Conservation (phyloP, 2,113 vertebrate species). For the Cathartes aura region DNA sequence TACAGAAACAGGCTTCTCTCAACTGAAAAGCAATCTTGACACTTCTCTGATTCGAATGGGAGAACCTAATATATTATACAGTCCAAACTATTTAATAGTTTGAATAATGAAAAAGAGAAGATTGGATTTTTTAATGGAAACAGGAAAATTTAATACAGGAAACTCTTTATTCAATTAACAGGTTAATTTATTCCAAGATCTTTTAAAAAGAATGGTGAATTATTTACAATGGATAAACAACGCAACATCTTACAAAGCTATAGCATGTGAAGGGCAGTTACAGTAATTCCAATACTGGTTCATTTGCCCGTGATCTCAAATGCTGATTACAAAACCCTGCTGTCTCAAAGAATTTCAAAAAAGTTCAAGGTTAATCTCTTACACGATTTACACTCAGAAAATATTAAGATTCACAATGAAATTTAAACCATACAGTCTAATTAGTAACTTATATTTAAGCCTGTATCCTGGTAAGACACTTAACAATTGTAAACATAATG, state of each 20-base stretch:
- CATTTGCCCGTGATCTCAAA: background rate
- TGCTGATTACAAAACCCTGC: background rate
- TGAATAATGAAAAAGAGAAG: background rate
- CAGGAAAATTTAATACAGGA: background rate
- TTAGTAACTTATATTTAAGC: background rate
- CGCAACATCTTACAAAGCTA: background rate
- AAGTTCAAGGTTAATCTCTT: background rate
- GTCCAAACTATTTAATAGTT: background rate
- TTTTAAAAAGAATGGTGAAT: background rate
- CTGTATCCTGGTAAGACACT: background rate
- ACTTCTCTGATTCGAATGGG: background rate
- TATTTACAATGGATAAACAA: background rate
- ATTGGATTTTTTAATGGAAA: background rate
- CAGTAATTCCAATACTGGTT: background rate
- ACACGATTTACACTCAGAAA: background rate
- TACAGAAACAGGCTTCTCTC: background rate
- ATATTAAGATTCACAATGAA: background rate
- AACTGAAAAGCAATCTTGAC: background rate
- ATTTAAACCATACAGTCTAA: background rate
- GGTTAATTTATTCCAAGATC: background rate
- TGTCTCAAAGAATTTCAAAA: background rate
- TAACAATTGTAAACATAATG: background rate
- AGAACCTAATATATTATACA: background rate
- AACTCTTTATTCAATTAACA: background rate
- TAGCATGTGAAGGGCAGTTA: background rate